Percentiles rank a stretch among this genome's conserved stretches.
Evolutionary conservation across 2,113 vertebrate genomes (phyloP).

Genomic region (Lontra canadensis): DNA sequence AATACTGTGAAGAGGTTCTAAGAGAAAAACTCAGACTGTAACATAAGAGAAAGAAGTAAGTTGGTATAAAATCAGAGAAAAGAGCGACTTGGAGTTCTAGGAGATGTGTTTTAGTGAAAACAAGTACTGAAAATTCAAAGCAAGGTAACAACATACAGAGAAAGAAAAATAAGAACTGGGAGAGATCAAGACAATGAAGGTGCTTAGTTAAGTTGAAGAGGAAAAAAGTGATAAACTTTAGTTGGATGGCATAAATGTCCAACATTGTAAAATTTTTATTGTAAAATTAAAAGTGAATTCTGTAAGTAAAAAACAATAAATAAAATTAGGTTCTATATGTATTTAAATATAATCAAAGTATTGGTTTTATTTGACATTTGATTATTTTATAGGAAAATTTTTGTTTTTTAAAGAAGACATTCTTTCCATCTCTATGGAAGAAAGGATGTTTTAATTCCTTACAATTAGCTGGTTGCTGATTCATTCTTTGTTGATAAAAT

Average conservation of each 20-base stretch:
- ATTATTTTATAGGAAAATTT: background rate
- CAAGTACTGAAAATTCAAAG: background rate
- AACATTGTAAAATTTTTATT: background rate
- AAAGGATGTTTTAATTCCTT: background rate
- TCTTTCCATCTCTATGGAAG: background rate
- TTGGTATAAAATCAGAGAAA: background rate
- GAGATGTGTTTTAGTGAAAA: background rate
- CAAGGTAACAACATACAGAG: background rate
- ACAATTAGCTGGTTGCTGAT: background rate
- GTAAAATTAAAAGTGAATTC: conserved; percentile 48
- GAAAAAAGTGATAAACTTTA: background rate
- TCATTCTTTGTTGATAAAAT: conserved; percentile 35
- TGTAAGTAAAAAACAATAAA: conserved; percentile 31
- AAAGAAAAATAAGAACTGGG: background rate
- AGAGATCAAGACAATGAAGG: background rate
- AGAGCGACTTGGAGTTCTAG: background rate
- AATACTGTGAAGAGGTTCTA: background rate
- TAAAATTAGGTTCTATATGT: background rate
- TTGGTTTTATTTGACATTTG: conserved; percentile 19
- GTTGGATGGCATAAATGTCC: background rate
- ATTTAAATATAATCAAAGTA: conserved; percentile 6
- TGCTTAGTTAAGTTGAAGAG: background rate
- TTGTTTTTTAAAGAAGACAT: background rate
- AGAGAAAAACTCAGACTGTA: background rate
- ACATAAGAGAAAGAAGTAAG: background rate